Evolutionary conservation across 1,140 invertebrate genomes (phyloP), one percentile per base, ranked within the genome.

Genomic region (Aphelenchoides fujianensis): DNA sequence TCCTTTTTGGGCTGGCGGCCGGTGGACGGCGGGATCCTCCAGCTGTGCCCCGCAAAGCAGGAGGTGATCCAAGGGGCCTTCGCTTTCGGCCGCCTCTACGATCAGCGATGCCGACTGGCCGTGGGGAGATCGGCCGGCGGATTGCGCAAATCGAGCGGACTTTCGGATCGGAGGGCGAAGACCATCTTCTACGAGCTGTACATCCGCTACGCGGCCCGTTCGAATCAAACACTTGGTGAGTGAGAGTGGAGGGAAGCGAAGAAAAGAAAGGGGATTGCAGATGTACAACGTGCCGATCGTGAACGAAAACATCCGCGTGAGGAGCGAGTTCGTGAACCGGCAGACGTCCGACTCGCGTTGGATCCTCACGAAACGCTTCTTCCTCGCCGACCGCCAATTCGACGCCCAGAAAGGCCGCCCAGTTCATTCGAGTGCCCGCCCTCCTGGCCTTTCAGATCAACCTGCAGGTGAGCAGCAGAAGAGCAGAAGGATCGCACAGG

Each of bases 401-500:
- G 32, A 71, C 16, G 31, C 32, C 28, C n/a, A 55, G 31, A 72
- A 55, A 30, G 12, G n/a, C 3, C 35, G 74, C 63, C 30, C 36
- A 64, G 12, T 61, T 79, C 31, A 27, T 81, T 28, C 69, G 81
- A 28, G 71, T 76, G 74, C 84, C 80, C 0, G 75, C 79, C 30
- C 62, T 55, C 5, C 84, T 87, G 12, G 68, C 61, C 0, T 74
- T 87, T 27, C 62, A 77, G 27, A 72, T 87, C 0, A 41, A 70
- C 1, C 75, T 87, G 9, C 80, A 83, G 66, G 72, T 74, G 28
- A n/a, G n/a, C n/a, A n/a, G 32, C 28, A 31, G 19, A 74, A 71
- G 28, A 36, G 23, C 27, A 27, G 32, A 30, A 1, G 28, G 28
- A 27, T 70, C 7, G n/a, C 30, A 2, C n/a, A 19, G 1, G 37